phyloP scores from a whole-genome alignment of 2,113 vertebrate genomes.

The Todiramphus saurophagus region DNA sequence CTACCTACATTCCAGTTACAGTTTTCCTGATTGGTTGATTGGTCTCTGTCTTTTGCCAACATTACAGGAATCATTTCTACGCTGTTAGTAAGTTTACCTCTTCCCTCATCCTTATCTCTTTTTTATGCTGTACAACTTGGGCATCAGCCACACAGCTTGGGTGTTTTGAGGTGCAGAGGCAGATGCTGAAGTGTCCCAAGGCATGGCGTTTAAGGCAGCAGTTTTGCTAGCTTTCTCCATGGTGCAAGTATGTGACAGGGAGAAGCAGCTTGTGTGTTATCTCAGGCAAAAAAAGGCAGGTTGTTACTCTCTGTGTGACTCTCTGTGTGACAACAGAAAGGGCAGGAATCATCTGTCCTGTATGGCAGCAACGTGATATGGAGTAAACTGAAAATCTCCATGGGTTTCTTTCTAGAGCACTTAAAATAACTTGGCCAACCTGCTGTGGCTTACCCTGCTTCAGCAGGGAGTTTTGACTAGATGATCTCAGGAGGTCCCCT shows the following conservation, averaged over 20 bases:
- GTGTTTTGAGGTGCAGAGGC: neutral
- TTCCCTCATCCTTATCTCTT: neutral
- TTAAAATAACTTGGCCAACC: neutral
- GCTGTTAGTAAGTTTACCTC: neutral
- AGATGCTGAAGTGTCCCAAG: neutral
- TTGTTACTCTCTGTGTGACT: neutral
- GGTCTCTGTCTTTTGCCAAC: neutral
- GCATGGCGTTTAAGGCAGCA: neutral
- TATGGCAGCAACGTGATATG: neutral
- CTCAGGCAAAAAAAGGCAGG: neutral
- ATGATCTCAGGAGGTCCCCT: neutral
- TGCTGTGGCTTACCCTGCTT: neutral
- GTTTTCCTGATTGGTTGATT: neutral
- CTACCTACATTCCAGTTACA: neutral
- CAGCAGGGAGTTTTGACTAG: neutral
- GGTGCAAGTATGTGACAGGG: neutral
- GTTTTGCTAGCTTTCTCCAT: neutral
- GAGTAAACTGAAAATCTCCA: neutral
- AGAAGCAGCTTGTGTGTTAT: neutral
- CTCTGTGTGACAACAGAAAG: neutral
- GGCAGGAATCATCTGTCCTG: neutral
- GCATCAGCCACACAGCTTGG: neutral
- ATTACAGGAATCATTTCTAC: neutral
- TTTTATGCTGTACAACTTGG: neutral
- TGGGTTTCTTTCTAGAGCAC: neutral